These are phyloP conservation scores for Habropoda laboriosa DNA, from an alignment of 1,140 invertebrate genomes.

Conservation along the genomic window DNA sequence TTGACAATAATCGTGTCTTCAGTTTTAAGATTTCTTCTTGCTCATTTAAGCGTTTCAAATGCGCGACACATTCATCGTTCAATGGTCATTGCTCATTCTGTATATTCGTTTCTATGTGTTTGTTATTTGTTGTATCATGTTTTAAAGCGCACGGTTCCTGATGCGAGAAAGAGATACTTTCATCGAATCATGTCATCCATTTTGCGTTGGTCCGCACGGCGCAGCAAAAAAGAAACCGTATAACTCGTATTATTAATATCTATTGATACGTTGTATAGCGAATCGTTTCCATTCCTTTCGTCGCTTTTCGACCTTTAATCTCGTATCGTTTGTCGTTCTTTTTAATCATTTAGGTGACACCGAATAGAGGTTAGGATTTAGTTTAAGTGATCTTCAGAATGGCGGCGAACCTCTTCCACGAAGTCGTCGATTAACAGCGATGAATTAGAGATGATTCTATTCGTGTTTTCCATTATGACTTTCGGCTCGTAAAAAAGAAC, in stretches of 20 bases:
- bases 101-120: background rate
- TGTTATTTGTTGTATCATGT: conserved; percentile 23
- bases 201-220: conserved; percentile 66
- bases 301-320: conserved; percentile 49
- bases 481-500: background rate
- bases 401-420: conserved; percentile 78
- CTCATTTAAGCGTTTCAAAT: background rate
- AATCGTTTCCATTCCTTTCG: conserved; percentile 65
- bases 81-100: background rate
- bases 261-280: conserved; percentile 64
- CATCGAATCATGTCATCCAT: conserved; percentile 51
- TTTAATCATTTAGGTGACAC: conserved; percentile 57
- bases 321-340: conserved; percentile 56
- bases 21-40: background rate
- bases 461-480: background rate
- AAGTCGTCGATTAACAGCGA: conserved; percentile 64
- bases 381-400: conserved; percentile 71
- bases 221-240: conserved; percentile 52
- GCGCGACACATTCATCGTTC: background rate
- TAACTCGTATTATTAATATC: conserved; percentile 60
- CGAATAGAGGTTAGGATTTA: conserved; percentile 68
- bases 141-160: conserved; percentile 33
- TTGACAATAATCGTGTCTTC: background rate
- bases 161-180: conserved; percentile 11
- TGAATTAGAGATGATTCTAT: conserved; percentile 10